Base-by-base conservation (phyloP, 2,113 vertebrate species). In the Coreoperca whiteheadi region DNA sequence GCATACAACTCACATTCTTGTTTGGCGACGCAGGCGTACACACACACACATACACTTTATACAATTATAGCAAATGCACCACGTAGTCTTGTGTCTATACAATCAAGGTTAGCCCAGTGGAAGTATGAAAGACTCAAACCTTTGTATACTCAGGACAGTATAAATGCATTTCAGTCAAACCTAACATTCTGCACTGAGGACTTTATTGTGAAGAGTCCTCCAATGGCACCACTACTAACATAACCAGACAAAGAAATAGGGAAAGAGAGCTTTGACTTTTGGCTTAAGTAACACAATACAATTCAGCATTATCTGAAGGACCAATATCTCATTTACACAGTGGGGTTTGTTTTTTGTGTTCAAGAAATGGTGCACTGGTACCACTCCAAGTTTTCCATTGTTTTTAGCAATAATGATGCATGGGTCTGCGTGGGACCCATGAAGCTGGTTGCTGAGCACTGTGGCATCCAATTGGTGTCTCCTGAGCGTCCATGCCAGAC, bases 131-230 rank as follows among this genome's bases (percentile, higher is more conserved):
- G 10, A 53, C 4, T 51, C 21, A 34, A 25, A 57, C 39, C 14
- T 77, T 37, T 57, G 10, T 39, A 12, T 51, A 37, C 46, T 60
- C 50, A 56, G 28, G 34, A 18, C 1, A 32, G 18, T 50, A 37
- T 59, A 0, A 46, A 68, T 56, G 4, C 23, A 53, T 60, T 60
- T 12, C 8, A 68, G 57, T n/a, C 37, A 72, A 76, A 61, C 30
- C 51, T 57, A n/a, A 39, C 56, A 54, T 72, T 61, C 43, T 72
- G 34, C 53, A 54, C 6, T 20, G 34, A 56, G 34, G 73, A 25
- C 50, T 79, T 57, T 12, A 74, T 56, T 68, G n/a, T 78, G 8
- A 30, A 59, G 23, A 32, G 6, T 46, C 21, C 16, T 64, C 15
- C 46, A 32, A 2, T n/a, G 30, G 7, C 53, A 37, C 21, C 1